Evolutionary conservation across 2,888 invertebrate genomes (phyloP).

Genomic region (Drosophila putrida): DNA sequence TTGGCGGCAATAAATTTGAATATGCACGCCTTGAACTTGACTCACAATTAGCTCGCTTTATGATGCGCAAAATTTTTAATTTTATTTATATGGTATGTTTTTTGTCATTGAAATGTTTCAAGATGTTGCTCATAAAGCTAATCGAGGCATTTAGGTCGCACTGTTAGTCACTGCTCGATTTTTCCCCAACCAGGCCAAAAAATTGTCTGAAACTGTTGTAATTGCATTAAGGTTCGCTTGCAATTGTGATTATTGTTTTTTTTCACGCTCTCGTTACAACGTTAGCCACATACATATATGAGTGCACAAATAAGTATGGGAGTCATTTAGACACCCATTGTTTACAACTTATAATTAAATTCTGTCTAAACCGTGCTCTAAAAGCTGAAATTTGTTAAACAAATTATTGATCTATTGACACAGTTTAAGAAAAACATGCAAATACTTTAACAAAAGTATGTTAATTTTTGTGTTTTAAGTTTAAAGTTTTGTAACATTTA

Average conservation of each 20-base stretch:
- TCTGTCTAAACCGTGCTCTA: not conserved
- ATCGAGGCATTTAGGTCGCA: slow-evolving; percentile 23
- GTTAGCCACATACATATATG: not conserved
- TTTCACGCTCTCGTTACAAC: slow-evolving; percentile 16
- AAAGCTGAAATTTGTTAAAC: not conserved
- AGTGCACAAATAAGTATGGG: not conserved
- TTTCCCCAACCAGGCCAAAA: too few species aligned
- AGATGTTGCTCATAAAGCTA: slow-evolving; percentile 39
- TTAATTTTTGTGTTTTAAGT: not conserved
- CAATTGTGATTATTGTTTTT: slow-evolving; percentile 40
- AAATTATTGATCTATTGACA: slow-evolving; percentile 16
- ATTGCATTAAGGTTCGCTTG: slow-evolving; percentile 36
- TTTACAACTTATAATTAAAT: slow-evolving; percentile 5
- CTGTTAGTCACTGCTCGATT: slow-evolving; percentile 3
- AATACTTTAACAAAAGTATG: slow-evolving; percentile 11
- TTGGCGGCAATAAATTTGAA: slow-evolving; percentile 9
- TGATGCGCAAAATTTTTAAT: slow-evolving; percentile 35
- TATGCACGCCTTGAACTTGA: slow-evolving; percentile 63
- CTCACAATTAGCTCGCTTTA: slow-evolving; percentile 57
- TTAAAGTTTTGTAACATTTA: not conserved
- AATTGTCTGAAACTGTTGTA: slow-evolving; percentile 39
- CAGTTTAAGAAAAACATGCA: slow-evolving; percentile 3
- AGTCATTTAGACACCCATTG: slow-evolving; percentile 11
- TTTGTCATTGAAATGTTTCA: slow-evolving; percentile 38
- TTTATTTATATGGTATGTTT: slow-evolving; percentile 8